Percentiles rank a stretch among this genome's conserved stretches.
Conservation (phyloP, 2,113 vertebrate genomes). For the Hemiprocne comata region DNA sequence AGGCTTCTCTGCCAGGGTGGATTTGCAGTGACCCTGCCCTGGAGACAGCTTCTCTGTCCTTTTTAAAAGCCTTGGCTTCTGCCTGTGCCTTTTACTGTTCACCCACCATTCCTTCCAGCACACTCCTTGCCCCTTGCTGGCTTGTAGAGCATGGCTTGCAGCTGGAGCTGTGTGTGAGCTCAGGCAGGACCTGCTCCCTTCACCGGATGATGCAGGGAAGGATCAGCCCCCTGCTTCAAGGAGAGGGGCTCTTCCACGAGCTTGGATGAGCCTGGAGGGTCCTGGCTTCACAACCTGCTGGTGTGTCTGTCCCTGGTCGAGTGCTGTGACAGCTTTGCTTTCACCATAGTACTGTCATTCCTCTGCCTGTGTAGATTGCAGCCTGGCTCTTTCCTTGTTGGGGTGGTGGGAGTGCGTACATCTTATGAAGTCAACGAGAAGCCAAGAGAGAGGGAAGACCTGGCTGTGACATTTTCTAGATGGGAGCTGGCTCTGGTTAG, state of each 20-base stretch:
- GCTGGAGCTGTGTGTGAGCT: background rate
- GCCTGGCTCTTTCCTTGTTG: background rate
- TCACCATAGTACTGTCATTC: rapidly evolving
- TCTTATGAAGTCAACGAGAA: background rate
- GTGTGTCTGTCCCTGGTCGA: background rate
- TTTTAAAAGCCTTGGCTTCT: conserved; percentile 40
- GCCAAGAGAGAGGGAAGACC: background rate
- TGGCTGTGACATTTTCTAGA: background rate
- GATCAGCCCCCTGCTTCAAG: background rate
- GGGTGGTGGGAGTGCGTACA: background rate
- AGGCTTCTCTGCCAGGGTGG: background rate
- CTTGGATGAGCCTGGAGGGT: background rate
- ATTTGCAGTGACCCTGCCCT: background rate
- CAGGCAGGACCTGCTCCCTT: background rate
- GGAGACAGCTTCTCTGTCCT: background rate
- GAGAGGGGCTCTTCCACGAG: background rate
- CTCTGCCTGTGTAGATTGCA: background rate
- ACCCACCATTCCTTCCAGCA: background rate
- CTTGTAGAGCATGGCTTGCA: conserved; percentile 27
- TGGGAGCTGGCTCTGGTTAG: background rate
- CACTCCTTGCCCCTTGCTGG: rapidly evolving
- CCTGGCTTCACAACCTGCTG: background rate
- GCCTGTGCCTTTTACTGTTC: conserved; percentile 30
- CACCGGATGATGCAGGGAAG: background rate
- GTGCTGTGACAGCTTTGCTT: background rate